Base-by-base conservation (phyloP, 1,140 invertebrate genomes). In the Drosophila tani region DNA sequence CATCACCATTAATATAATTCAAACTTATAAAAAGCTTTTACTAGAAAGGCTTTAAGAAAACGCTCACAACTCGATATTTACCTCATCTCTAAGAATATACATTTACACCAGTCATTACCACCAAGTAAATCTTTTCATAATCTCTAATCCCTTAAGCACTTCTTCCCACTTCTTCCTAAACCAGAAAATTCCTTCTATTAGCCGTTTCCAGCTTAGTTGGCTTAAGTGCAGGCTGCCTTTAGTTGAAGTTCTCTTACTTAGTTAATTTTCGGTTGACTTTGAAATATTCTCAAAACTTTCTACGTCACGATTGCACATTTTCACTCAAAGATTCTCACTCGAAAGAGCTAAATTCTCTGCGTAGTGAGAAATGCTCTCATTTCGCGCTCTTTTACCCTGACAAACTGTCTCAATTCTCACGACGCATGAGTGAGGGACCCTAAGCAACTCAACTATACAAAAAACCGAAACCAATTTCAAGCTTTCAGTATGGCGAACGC, bases 271-370 rank as follows among this genome's bases (percentile, higher is more conserved):
- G 27, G 19, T 4, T 24, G 11, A 29, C 50, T 35, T 29, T 19
- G 29, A 46, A 56, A 35, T 45, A 19, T n/a, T 43, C 35, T 21
- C 12, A 32, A 55, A 49, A 24, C 19, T 32, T 19, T 5, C 9
- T 12, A 17, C 17, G 6, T 9, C 29, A 19, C n/a, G n/a, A 17
- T 8, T 14, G 3, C n/a, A 9, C 1, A 14, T 24, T 29, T 15
- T 38, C 60, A 55, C 74, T 75, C 73, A 75, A 50, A 57, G 21
- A 49, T 41, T 57, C 21, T 12, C 63, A 77, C 73, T 77, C 73
- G 35, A 67, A 41, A 40, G 40, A 24, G 19, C 19, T 17, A 40
- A 46, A 24, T 7, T 7, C 55, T 60, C 40, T 59, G 32, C 24
- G 12, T 9, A 40, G 17, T 41, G 43, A 68, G 50, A 41, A 6